Conservation (phyloP, 2,797 vertebrate species). For the Enoplosus armatus region DNA sequence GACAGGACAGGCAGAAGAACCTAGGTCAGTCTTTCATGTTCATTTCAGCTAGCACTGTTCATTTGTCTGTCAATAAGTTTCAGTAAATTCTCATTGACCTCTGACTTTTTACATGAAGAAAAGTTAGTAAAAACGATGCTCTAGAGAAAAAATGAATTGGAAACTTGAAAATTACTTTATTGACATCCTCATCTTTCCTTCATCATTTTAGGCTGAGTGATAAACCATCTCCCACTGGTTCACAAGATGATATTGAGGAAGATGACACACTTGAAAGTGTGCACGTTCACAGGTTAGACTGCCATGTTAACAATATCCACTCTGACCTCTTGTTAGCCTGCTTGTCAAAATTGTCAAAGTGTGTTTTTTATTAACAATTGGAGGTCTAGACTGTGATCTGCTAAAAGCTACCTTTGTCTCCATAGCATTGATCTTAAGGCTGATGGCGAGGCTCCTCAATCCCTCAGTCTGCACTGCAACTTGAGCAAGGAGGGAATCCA, state of each 20-base stretch:
- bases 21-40: slow-evolving; percentile 2
- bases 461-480: neutral
- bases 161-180: too few relatives aligned
- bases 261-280: neutral
- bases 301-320: neutral
- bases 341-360: neutral
- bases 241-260: neutral
- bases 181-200: neutral
- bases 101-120: neutral
- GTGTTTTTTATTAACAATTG: slow-evolving; percentile 18
- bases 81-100: neutral
- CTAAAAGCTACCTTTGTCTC: slow-evolving; percentile 46
- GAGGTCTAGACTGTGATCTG: slow-evolving; percentile 39
- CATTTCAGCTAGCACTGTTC: neutral
- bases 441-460: slow-evolving; percentile 11
- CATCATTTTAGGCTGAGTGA: neutral
- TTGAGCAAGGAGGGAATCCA: neutral
- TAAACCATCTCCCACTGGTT: neutral
- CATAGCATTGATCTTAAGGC: slow-evolving; percentile 23
- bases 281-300: slow-evolving; percentile 17
- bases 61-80: neutral
- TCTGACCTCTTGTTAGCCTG: slow-evolving; percentile 1
- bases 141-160: too few relatives aligned
- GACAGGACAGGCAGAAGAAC: neutral
- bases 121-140: neutral